These are phyloP conservation scores for Aplidium turbinatum DNA, from an alignment of 23 tunicate species.

Conservation along the genomic window DNA sequence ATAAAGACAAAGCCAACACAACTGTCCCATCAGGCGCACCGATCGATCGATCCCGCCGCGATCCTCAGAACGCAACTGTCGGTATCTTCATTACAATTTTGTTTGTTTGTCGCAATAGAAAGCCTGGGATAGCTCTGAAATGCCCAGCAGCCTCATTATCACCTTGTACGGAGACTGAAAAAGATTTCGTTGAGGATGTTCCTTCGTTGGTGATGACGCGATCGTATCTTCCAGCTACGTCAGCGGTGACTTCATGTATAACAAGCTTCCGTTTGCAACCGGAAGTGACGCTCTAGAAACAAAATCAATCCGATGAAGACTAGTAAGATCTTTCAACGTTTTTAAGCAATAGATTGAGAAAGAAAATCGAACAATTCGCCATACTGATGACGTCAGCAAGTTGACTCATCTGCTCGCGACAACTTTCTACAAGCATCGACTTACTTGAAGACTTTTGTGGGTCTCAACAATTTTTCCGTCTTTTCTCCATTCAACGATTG, in stretches of 20 bases:
- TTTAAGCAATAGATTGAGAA: too few species aligned
- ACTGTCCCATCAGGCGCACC: too few species aligned
- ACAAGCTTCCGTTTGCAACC: not conserved
- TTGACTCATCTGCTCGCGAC: too few species aligned
- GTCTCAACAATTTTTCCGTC: slow-evolving; percentile 27
- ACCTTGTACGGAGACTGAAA: not conserved
- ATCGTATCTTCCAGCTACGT: not conserved
- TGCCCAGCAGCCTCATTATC: not conserved
- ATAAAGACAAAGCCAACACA: too few species aligned
- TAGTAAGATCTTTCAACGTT: too few species aligned
- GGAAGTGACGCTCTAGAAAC: too few species aligned
- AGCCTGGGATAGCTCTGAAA: not conserved
- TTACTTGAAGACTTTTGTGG: too few species aligned
- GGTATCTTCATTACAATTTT: not conserved
- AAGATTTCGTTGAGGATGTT: not conserved
- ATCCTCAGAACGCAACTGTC: slow-evolving; percentile 4
- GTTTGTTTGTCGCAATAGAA: not conserved
- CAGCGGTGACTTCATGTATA: not conserved
- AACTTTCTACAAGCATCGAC: too few species aligned
- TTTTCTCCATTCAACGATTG: slow-evolving; percentile 28
- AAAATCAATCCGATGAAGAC: too few species aligned
- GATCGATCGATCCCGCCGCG: too few species aligned
- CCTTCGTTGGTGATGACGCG: not conserved
- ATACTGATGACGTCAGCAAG: too few species aligned
- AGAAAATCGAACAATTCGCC: too few species aligned